Conservation (phyloP, 2,797 vertebrate species). For the Sebastes trivittatus region DNA sequence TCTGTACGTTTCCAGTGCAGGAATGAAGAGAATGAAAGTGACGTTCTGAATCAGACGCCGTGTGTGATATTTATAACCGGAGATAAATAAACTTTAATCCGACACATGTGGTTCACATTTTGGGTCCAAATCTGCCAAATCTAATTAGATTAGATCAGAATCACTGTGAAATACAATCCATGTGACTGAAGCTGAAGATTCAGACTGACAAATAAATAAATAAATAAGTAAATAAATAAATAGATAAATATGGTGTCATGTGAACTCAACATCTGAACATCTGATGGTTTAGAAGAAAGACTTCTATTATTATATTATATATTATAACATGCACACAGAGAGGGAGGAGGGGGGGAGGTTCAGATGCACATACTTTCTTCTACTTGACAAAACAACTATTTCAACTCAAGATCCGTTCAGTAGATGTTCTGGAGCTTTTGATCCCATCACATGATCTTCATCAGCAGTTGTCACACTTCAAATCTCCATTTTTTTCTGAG, state of each 20-base stretch:
- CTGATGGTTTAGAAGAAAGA: not conserved
- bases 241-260: not conserved
- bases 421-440: not conserved
- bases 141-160: conserved; percentile 3
- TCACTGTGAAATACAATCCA: not conserved
- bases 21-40: not conserved
- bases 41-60: not conserved
- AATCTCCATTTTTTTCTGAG: not conserved
- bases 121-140: conserved; percentile 8
- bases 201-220: not conserved
- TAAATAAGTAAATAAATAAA: not conserved
- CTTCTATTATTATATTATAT: not conserved
- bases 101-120: conserved; percentile 25
- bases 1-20: not conserved
- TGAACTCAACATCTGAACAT: not conserved
- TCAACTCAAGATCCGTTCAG: not conserved
- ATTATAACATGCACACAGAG: too few relatives aligned
- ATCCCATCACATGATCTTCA: not conserved
- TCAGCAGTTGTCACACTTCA: not conserved
- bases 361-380: not conserved
- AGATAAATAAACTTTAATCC: conserved; percentile 26
- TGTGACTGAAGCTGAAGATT: conserved; percentile 8
- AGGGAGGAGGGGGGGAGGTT: fast-evolving
- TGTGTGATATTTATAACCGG: conserved; percentile 11
- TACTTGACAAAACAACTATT: not conserved